Conservation (phyloP, 2,888 invertebrate genomes). For the Mactromeris polynyma region DNA sequence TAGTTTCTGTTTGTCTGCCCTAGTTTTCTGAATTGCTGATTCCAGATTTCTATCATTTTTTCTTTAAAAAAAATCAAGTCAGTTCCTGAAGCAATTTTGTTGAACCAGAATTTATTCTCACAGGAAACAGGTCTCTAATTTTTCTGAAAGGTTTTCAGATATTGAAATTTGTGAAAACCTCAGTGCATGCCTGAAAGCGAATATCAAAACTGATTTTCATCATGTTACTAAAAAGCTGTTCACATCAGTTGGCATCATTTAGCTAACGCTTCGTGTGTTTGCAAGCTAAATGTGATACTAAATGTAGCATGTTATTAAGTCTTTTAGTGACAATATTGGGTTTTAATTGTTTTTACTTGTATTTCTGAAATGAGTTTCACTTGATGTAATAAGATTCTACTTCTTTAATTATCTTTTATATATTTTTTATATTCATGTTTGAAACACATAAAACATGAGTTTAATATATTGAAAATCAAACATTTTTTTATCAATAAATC, state of each 20-base stretch:
- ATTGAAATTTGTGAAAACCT: not conserved
- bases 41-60: not conserved
- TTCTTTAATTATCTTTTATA: no score
- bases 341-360: no score
- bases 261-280: no score
- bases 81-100: not conserved
- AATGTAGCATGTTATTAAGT: no score
- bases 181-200: not conserved
- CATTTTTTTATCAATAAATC: no score
- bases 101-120: not conserved
- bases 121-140: slow-evolving; percentile 6
- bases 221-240: not conserved
- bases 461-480: no score
- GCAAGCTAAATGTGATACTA: no score
- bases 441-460: no score
- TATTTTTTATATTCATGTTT: no score
- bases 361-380: no score
- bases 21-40: not conserved
- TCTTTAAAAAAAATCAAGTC: not conserved
- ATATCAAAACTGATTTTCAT: slow-evolving; percentile 7
- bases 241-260: not conserved
- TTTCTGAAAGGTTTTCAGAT: not conserved
- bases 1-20: slow-evolving; percentile 1
- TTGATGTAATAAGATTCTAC: no score
- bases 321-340: no score